A percentile compares a stretch with the other conserved stretches of the same genome.
These are phyloP conservation scores for Lepus americanus DNA, from an alignment of 2,113 vertebrate species.

Conservation along the genomic window DNA sequence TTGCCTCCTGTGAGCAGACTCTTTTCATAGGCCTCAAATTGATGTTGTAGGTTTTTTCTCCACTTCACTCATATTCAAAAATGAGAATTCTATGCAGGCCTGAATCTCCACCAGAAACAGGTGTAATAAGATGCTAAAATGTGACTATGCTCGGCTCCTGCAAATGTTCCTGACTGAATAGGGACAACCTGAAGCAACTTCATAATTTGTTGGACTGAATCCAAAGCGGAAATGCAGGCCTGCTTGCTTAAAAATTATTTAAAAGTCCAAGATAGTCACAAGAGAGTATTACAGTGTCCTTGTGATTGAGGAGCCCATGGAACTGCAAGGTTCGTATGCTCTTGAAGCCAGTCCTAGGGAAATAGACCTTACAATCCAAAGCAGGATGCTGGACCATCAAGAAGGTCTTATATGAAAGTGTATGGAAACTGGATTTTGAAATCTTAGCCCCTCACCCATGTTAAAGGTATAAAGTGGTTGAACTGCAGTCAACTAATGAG, in stretches of 20 bases:
- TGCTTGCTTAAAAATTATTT: neutral
- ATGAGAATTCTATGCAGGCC: slow-evolving; percentile 30
- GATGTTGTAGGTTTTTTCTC: neutral
- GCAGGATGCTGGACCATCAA: neutral
- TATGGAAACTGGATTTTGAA: neutral
- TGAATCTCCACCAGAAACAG: slow-evolving; percentile 6
- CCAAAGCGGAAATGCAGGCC: neutral
- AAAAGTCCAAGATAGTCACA: neutral
- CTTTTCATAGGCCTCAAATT: slow-evolving; percentile 50
- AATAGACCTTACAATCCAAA: neutral
- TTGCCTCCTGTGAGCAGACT: slow-evolving; percentile 53
- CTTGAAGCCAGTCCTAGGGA: neutral
- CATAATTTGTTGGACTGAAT: neutral
- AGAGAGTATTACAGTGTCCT: neutral
- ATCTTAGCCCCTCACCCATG: neutral
- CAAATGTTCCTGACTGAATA: neutral
- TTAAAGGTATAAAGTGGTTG: neutral
- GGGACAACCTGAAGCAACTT: neutral
- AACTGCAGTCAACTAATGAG: neutral
- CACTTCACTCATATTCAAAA: slow-evolving; percentile 61
- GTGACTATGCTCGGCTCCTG: slow-evolving; percentile 18
- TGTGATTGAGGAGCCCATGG: neutral
- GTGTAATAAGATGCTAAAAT: slow-evolving; percentile 16
- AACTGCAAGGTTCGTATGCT: neutral
- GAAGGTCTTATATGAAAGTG: neutral